phyloP scores from a whole-genome alignment of 2,797 vertebrate genomes.

The Kryptopterus vitreolus region DNA sequence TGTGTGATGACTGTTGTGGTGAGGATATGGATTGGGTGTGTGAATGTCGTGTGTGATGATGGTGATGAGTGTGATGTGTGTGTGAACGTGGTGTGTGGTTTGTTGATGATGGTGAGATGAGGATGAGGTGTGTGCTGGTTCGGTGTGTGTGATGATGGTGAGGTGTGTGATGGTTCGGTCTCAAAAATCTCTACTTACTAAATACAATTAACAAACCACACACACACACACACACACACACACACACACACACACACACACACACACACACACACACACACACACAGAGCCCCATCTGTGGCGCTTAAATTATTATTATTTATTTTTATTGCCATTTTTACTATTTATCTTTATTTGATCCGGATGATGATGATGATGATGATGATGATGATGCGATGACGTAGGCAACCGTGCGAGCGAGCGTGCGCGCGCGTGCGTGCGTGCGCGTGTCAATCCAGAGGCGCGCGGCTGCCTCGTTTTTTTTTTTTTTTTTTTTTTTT shows the following conservation, averaged over 20 bases:
- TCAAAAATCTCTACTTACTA: no score
- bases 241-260: neutral
- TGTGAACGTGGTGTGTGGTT: no score
- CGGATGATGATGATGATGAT: neutral
- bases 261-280: neutral
- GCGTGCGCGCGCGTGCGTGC: slow-evolving; percentile 5
- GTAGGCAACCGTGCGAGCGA: slow-evolving; percentile 4
- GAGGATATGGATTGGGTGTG: no score
- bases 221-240: neutral
- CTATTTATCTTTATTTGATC: neutral
- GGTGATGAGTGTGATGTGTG: no score
- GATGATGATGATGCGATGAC: slow-evolving; percentile 22
- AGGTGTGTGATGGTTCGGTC: no score
- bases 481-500: no score
- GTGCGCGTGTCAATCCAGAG: slow-evolving; percentile 21
- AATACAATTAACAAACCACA: no score
- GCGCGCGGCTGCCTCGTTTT: slow-evolving; percentile 16
- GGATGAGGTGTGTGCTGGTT: no score
- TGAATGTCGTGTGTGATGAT: no score
- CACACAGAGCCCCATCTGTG: neutral
- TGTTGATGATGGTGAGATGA: no score
- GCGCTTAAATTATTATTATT: neutral
- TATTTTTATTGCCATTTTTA: neutral
- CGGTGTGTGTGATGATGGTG: no score
- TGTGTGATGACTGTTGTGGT: no score